These are phyloP conservation scores for Diceros bicornis DNA, from an alignment of 2,797 vertebrate genomes.

Conservation along the genomic window DNA sequence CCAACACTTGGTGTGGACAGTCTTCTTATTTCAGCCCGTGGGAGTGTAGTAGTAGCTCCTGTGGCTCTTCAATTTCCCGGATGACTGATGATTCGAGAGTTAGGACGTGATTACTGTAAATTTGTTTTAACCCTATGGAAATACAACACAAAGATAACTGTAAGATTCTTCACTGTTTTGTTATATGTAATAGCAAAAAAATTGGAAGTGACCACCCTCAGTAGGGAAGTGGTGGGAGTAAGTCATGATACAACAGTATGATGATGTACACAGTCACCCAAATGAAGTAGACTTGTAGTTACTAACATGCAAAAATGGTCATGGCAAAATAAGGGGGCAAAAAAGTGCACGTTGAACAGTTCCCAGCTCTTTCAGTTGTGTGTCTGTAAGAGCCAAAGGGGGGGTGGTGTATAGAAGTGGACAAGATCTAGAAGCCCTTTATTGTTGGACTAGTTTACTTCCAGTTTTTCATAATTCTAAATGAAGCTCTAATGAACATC, in stretches of 20 bases:
- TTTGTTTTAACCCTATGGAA: background rate
- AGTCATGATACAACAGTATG: no score
- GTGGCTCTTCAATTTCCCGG: background rate
- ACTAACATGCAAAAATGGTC: background rate
- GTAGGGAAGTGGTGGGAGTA: no score
- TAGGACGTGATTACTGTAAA: background rate
- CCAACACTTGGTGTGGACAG: no score
- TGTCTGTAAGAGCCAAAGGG: background rate
- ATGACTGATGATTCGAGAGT: background rate
- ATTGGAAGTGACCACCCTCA: accelerated
- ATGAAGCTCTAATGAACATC: background rate
- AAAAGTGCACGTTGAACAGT: background rate
- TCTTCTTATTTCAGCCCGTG: background rate
- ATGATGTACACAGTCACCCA: background rate
- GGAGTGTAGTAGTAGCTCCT: background rate
- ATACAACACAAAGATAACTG: background rate
- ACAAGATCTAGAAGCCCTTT: background rate
- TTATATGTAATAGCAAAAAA: background rate
- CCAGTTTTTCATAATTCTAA: background rate
- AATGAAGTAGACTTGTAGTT: background rate
- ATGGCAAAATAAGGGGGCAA: background rate
- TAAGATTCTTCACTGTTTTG: background rate
- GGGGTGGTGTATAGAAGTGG: background rate
- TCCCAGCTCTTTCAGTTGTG: background rate
- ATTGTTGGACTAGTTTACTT: background rate